phyloP scores from a whole-genome alignment of 2,113 vertebrate genomes.

The Chiloscyllium plagiosum region DNA sequence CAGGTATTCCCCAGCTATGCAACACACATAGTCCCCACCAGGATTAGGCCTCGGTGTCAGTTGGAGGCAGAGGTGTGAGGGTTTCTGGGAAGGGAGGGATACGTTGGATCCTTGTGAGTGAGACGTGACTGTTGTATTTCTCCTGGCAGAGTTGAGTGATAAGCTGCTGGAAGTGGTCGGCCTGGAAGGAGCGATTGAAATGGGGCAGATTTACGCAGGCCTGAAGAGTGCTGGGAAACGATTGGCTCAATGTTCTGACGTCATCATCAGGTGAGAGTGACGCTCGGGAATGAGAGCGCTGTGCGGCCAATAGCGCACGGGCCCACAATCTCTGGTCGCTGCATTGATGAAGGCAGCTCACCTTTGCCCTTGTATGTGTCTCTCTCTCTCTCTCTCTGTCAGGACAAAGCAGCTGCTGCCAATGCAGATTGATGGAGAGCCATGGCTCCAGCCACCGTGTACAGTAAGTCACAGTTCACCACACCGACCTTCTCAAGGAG shows the following conservation, averaged over 20 bases:
- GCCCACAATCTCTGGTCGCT: not conserved
- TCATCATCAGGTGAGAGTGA: slow-evolving; percentile 24
- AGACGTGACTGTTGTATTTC: not conserved
- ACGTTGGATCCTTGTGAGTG: not conserved
- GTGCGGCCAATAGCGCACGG: not conserved
- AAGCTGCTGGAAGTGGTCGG: slow-evolving; percentile 1
- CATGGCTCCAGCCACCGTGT: slow-evolving; percentile 90
- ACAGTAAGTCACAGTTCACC: slow-evolving; percentile 57
- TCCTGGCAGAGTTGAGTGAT: slow-evolving; percentile 20
- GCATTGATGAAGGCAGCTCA: not conserved
- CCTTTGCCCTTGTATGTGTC: too few species aligned
- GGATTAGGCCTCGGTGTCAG: not conserved
- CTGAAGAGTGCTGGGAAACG: slow-evolving; percentile 12
- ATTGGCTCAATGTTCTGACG: not conserved
- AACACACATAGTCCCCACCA: too few species aligned
- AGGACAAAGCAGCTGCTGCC: slow-evolving; percentile 82
- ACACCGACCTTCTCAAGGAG: too few species aligned
- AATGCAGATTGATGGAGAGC: slow-evolving; percentile 93
- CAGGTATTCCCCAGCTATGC: not conserved
- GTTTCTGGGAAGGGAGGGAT: not conserved
- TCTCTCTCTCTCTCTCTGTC: slow-evolving; percentile 36
- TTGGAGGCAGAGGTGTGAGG: not conserved
- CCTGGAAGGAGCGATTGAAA: slow-evolving; percentile 26
- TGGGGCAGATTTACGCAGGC: slow-evolving; percentile 28
- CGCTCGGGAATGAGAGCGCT: not conserved